Conservation (phyloP, 1,140 invertebrate genomes). For the Atta texana region DNA sequence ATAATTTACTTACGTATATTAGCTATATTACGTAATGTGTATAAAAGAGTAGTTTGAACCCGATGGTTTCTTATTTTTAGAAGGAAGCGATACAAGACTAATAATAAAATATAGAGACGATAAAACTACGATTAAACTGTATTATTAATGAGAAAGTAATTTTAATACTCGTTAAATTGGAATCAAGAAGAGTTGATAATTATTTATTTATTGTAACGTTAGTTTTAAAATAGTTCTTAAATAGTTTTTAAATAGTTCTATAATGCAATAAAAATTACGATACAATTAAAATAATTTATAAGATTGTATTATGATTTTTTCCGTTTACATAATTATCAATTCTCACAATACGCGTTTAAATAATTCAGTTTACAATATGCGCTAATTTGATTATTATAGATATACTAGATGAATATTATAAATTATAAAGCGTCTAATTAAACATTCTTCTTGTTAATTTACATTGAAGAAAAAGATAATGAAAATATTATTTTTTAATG, state of each 20-base stretch:
- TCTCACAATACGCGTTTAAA: not conserved
- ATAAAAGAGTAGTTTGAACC: not conserved
- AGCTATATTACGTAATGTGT: not conserved
- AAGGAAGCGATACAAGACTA: not conserved
- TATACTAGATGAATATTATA: not conserved
- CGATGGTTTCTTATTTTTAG: not conserved
- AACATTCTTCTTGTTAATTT: not conserved
- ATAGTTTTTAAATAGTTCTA: no score
- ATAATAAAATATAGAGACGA: not conserved
- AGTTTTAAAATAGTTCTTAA: constrained; percentile 29
- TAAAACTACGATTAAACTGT: not conserved
- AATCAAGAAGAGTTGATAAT: constrained; percentile 9
- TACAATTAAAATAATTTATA: constrained; percentile 2
- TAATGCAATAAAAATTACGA: not conserved
- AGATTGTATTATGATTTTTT: not conserved
- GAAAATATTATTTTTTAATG: constrained; percentile 6
- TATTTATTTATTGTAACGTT: not conserved
- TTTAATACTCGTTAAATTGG: constrained; percentile 10
- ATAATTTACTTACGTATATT: constrained; percentile 1
- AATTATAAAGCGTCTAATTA: constrained; percentile 1
- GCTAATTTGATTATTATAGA: no score
- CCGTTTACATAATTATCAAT: not conserved
- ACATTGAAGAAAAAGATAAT: not conserved
- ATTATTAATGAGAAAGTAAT: not conserved
- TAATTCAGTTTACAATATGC: not conserved